Percentiles rank a stretch among this genome's conserved stretches.
Evolutionary conservation across 2,888 invertebrate genomes (phyloP).

Genomic region (Oligia strigilis): DNA sequence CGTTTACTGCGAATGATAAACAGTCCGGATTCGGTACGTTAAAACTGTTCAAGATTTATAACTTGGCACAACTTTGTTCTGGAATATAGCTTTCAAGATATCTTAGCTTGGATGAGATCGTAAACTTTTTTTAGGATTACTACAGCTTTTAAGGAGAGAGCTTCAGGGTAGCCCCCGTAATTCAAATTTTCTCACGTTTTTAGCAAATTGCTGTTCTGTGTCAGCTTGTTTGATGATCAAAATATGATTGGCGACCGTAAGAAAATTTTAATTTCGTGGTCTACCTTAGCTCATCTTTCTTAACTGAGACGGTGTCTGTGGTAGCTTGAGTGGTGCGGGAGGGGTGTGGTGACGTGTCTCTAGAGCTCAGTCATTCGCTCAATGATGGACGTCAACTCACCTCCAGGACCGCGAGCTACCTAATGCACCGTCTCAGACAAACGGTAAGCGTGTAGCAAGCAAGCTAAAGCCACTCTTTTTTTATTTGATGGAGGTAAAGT

Average conservation of each 20-base stretch:
- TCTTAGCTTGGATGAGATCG: slow-evolving; percentile 36
- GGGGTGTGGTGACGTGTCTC: no score
- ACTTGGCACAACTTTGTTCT: slow-evolving; percentile 32
- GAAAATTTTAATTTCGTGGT: background rate
- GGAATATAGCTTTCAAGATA: slow-evolving; percentile 19
- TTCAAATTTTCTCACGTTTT: background rate
- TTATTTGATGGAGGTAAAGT: background rate
- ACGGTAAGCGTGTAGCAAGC: background rate
- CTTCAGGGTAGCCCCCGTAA: background rate
- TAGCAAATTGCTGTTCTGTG: background rate
- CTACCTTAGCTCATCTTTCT: background rate
- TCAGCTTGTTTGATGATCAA: background rate
- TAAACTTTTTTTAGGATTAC: slow-evolving; percentile 34
- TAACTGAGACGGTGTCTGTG: background rate
- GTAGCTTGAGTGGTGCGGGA: no score
- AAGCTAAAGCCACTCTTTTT: no score
- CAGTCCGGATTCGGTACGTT: slow-evolving; percentile 17
- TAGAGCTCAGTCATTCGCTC: background rate
- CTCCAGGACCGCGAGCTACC: background rate
- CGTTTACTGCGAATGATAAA: slow-evolving; percentile 15
- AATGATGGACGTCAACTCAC: background rate
- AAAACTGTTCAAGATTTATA: slow-evolving; percentile 52
- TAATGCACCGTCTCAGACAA: background rate
- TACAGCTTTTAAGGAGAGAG: background rate
- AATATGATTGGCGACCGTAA: background rate